These are phyloP conservation scores for Ochlodes sylvanus DNA, from an alignment of 2,888 invertebrate genomes.

Conservation along the genomic window DNA sequence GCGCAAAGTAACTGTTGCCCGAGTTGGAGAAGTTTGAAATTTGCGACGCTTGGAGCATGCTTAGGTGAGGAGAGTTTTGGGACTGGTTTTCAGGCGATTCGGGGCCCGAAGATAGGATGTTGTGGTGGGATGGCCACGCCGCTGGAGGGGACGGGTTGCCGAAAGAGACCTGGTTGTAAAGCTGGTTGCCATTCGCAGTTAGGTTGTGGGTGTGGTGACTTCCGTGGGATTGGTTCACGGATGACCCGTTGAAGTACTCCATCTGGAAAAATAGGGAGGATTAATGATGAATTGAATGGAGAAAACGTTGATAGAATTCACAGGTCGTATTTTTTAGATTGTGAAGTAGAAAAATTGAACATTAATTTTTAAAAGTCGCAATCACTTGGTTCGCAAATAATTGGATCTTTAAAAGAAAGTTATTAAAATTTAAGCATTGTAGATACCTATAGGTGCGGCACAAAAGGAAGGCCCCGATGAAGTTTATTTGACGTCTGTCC, in stretches of 20 bases:
- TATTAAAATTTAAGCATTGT: too few species aligned
- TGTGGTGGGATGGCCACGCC: conserved; percentile 79
- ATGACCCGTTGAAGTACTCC: conserved; percentile 81
- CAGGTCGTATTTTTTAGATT: too few species aligned
- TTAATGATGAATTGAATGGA: neutral
- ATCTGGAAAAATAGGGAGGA: conserved; percentile 61
- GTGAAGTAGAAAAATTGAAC: too few species aligned
- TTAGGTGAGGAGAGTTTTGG: conserved; percentile 75
- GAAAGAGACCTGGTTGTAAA: conserved; percentile 82
- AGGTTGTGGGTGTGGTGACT: conserved; percentile 76
- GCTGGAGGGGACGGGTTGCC: conserved; percentile 79
- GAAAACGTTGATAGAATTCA: neutral
- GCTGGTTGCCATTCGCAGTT: conserved; percentile 76
- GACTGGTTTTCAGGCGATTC: conserved; percentile 79
- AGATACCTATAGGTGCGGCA: too few species aligned
- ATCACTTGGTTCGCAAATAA: too few species aligned
- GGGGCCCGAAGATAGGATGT: conserved; percentile 74
- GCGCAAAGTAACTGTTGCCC: conserved; percentile 79
- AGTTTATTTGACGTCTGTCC: too few species aligned
- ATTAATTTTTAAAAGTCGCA: too few species aligned
- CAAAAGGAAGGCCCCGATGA: too few species aligned
- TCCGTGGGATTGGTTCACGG: conserved; percentile 77
- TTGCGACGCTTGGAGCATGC: conserved; percentile 81
- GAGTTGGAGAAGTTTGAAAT: conserved; percentile 83
- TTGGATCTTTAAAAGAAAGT: too few species aligned